Evolutionary conservation across 2,797 vertebrate species (phyloP).

Genomic region (Fundulus diaphanus): DNA sequence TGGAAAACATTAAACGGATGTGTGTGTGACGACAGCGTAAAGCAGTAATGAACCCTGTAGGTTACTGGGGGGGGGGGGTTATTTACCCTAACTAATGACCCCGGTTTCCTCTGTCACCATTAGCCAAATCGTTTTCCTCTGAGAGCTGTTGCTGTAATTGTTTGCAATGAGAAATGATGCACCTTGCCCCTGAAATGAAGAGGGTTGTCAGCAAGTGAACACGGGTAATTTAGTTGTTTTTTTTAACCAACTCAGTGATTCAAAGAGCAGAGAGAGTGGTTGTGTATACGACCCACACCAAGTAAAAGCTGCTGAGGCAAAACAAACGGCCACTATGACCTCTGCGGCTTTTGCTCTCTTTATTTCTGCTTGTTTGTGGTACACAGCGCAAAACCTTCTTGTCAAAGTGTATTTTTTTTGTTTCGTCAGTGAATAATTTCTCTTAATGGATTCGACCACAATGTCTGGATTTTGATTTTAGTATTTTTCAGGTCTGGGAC

Average conservation of each 20-base stretch:
- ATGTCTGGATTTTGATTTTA: not conserved
- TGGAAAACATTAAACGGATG: conserved; percentile 27
- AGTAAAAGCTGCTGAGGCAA: conserved; percentile 44
- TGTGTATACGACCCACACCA: conserved; percentile 16
- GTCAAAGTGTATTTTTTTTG: not conserved
- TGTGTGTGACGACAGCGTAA: not conserved
- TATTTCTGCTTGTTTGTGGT: not conserved
- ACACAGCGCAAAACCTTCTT: not conserved
- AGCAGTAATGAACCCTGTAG: conserved; percentile 24
- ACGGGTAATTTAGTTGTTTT: conserved; percentile 22
- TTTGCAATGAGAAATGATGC: conserved; percentile 63
- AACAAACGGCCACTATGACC: conserved; percentile 34
- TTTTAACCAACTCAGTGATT: conserved; percentile 40
- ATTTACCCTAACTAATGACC: conserved; percentile 66
- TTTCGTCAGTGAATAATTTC: not conserved
- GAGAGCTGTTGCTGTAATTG: conserved; percentile 66
- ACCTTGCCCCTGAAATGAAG: conserved; percentile 47
- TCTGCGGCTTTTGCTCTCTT: not conserved
- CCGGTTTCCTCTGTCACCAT: conserved; percentile 60
- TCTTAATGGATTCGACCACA: not conserved
- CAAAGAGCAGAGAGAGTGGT: conserved; percentile 37
- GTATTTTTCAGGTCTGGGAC: not conserved
- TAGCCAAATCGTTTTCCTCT: conserved; percentile 55
- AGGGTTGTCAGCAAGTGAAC: conserved; percentile 58
- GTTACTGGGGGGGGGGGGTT: conserved; percentile 45